Evolutionary conservation across 2,113 vertebrate species (phyloP).

Genomic region (Nothoprocta perdicaria): DNA sequence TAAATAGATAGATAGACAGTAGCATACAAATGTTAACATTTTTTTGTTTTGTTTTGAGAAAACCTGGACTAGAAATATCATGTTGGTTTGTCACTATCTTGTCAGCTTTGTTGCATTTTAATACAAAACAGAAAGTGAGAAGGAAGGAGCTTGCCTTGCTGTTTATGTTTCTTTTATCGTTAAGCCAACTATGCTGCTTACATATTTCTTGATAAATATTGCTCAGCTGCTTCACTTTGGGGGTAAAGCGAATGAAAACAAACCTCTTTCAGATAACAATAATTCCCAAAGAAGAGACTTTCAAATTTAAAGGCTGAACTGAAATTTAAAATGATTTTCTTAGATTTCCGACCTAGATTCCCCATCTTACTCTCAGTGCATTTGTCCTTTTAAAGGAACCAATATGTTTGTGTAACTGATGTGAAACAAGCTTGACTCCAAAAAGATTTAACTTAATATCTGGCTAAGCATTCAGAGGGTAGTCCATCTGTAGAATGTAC

Average conservation of each 20-base stretch:
- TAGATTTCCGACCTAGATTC: conserved; percentile 68
- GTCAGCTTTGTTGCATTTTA: conserved; percentile 47
- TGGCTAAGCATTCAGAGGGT: conserved; percentile 81
- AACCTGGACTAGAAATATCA: background rate
- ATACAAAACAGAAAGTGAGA: conserved; percentile 41
- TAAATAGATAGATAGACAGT: conserved; percentile 20
- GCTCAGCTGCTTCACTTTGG: conserved; percentile 2
- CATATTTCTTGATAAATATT: conserved; percentile 9
- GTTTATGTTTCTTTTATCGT: conserved; percentile 22
- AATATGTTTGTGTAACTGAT: conserved; percentile 86
- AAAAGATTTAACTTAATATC: conserved; percentile 87
- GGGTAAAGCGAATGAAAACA: conserved; percentile 36
- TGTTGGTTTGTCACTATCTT: conserved; percentile 34
- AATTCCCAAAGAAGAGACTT: conserved; percentile 61
- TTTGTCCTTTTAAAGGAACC: conserved; percentile 84
- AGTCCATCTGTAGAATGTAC: conserved; percentile 76
- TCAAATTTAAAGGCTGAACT: conserved; percentile 53
- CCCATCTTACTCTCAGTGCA: conserved; percentile 67
- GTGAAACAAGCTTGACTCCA: conserved; percentile 86
- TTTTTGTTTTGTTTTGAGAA: background rate
- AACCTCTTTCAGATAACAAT: background rate
- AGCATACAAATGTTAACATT: background rate
- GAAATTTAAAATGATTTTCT: conserved; percentile 62
- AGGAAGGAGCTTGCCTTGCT: background rate
- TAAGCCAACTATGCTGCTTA: background rate